These are phyloP conservation scores for Trichosurus vulpecula DNA, from an alignment of 2,797 vertebrate genomes.

Conservation along the genomic window DNA sequence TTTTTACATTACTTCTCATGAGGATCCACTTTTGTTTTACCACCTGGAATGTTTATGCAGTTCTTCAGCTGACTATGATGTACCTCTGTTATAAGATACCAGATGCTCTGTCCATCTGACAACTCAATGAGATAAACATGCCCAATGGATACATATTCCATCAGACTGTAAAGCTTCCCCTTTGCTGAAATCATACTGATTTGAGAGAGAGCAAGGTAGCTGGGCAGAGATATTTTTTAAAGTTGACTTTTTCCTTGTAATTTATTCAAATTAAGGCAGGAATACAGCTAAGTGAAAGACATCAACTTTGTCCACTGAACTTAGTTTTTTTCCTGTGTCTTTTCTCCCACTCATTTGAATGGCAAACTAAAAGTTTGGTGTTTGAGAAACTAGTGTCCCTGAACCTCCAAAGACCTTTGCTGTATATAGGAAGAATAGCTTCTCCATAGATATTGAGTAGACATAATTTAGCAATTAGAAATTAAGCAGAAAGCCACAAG, in stretches of 20 bases:
- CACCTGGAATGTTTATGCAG: constrained; percentile 28
- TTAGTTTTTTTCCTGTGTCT: neutral
- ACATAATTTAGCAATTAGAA: neutral
- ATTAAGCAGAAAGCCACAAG: neutral
- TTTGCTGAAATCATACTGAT: neutral
- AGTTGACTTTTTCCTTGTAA: neutral
- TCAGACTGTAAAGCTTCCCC: neutral
- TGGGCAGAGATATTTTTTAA: neutral
- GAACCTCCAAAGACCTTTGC: neutral
- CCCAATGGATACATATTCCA: neutral
- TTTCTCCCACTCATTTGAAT: neutral
- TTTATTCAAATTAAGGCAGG: neutral
- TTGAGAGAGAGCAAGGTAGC: neutral
- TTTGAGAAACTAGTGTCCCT: neutral
- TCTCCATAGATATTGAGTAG: neutral
- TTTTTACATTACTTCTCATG: constrained; percentile 39
- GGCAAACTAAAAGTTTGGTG: neutral
- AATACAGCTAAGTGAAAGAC: neutral
- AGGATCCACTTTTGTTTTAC: constrained; percentile 15
- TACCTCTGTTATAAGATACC: neutral
- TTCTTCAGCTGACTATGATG: neutral
- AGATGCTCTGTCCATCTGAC: neutral
- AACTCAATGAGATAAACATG: neutral
- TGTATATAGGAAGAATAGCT: neutral
- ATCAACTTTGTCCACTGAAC: neutral